Conservation (phyloP, 2,888 invertebrate genomes). For the Netelia fuscicornis region DNA sequence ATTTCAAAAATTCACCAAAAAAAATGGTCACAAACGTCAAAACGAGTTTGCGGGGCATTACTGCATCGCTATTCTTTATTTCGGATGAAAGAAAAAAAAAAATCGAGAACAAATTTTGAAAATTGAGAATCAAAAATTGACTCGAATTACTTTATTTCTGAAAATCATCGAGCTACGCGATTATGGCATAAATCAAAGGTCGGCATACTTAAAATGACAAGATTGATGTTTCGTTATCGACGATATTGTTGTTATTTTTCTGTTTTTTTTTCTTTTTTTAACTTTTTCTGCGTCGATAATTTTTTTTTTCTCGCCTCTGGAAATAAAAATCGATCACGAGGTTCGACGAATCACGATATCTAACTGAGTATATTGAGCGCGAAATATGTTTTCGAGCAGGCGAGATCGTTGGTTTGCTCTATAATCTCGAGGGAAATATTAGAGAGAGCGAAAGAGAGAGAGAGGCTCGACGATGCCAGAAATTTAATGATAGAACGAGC, state of each 20-base stretch:
- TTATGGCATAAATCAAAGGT: constrained; percentile 17
- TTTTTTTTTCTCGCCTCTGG: constrained; percentile 9
- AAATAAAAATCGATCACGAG: background rate
- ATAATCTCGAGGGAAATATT: constrained; percentile 41
- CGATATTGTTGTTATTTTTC: background rate
- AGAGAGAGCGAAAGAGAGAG: background rate
- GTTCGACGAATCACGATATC: constrained; percentile 47
- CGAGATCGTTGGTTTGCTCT: constrained; percentile 35
- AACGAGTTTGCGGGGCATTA: too few species aligned
- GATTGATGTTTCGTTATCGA: constrained; percentile 62
- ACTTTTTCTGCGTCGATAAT: constrained; percentile 20
- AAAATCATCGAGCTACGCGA: background rate
- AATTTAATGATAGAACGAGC: constrained; percentile 57
- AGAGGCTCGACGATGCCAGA: constrained; percentile 6
- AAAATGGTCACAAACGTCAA: too few species aligned
- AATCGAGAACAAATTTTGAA: too few species aligned
- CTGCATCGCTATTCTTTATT: too few species aligned
- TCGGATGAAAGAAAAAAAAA: too few species aligned
- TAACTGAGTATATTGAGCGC: constrained; percentile 53
- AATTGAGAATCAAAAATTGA: too few species aligned
- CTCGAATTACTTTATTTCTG: too few species aligned
- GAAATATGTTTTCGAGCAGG: constrained; percentile 24
- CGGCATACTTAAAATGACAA: constrained; percentile 63
- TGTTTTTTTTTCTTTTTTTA: constrained; percentile 22
- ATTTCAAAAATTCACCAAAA: background rate